These are phyloP conservation scores for Rosalia funebris DNA, from an alignment of 2,888 invertebrate genomes.

Conservation along the genomic window DNA sequence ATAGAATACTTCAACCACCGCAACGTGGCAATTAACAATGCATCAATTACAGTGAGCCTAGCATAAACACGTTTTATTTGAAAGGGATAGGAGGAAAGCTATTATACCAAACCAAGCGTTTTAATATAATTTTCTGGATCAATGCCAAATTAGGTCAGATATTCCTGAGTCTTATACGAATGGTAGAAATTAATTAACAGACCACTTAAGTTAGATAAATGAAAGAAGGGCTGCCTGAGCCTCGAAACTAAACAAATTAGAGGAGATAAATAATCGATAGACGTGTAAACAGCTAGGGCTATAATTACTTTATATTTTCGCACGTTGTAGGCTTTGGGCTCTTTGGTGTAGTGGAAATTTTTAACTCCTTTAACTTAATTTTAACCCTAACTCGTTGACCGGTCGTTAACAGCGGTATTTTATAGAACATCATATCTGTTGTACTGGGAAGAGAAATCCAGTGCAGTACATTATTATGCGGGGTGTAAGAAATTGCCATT, in stretches of 20 bases:
- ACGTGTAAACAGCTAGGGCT: not conserved
- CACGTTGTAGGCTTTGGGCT: too few species aligned
- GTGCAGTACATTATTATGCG: too few species aligned
- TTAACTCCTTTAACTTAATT: too few species aligned
- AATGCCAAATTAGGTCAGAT: not conserved
- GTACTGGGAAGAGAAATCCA: too few species aligned
- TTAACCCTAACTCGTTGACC: too few species aligned
- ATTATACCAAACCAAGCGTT: not conserved
- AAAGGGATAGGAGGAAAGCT: not conserved
- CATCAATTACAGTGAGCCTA: not conserved
- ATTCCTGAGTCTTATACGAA: not conserved
- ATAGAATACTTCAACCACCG: too few species aligned
- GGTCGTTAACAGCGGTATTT: too few species aligned
- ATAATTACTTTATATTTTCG: too few species aligned
- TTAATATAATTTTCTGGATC: not conserved
- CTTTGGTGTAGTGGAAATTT: too few species aligned
- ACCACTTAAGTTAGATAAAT: not conserved
- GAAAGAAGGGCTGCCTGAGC: not conserved
- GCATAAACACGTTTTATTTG: not conserved
- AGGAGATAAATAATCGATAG: not conserved
- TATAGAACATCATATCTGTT: too few species aligned
- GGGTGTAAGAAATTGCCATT: too few species aligned
- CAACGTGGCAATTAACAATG: too few species aligned
- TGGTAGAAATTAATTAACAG: not conserved
- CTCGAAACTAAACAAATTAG: not conserved